phyloP scores from a whole-genome alignment of 1,140 invertebrate species.

The Papilio aristodemus region DNA sequence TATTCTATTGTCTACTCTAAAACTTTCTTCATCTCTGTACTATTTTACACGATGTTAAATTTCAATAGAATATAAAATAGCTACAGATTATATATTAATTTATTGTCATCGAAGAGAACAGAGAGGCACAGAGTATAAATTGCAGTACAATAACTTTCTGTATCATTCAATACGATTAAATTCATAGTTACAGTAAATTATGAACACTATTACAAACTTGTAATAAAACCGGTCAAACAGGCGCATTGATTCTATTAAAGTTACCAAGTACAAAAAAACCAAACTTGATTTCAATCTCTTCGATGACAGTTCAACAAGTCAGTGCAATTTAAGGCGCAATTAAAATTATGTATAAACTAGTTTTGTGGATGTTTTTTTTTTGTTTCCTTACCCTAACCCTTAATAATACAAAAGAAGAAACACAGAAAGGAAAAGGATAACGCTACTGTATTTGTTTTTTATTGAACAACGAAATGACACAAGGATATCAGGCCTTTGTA shows the following conservation, averaged over 20 bases:
- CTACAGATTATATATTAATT: neutral
- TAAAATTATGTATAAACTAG: neutral
- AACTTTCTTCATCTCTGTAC: slow-evolving; percentile 49
- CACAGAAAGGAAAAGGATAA: no score
- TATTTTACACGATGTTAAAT: slow-evolving; percentile 25
- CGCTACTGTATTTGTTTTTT: no score
- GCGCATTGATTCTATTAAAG: no score
- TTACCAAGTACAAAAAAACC: no score
- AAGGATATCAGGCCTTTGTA: no score
- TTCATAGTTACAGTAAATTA: no score
- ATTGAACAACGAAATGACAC: no score
- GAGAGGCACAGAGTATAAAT: neutral
- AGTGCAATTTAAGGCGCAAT: slow-evolving; percentile 3
- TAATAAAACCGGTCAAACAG: no score
- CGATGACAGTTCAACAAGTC: neutral
- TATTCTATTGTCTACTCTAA: slow-evolving; percentile 46
- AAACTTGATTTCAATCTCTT: no score
- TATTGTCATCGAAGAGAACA: neutral
- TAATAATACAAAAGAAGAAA: neutral
- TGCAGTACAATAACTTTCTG: neutral
- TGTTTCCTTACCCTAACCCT: neutral
- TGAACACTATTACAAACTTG: no score
- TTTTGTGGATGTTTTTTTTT: slow-evolving; percentile 5
- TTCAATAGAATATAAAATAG: neutral
- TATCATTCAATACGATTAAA: no score